Evolutionary conservation across 2,888 invertebrate genomes (phyloP), one percentile per base, ranked within the genome.

Genomic region (Cephus sareptanus): DNA sequence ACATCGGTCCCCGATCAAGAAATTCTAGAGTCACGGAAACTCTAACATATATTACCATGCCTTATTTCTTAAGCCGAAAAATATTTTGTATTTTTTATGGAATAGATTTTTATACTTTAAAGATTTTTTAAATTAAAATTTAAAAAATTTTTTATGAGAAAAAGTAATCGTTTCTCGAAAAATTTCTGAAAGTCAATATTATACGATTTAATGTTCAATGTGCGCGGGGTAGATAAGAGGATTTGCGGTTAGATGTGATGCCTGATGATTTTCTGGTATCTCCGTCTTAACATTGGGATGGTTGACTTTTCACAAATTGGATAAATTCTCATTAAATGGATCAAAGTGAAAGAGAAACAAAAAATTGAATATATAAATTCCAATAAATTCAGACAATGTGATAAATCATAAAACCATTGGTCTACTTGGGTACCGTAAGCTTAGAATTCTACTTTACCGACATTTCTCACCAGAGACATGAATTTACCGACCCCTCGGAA

Each of bases 331-430:
- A 23, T 9, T 3, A 85, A 84, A 85, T 84, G 83, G 82, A 86
- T 82, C 83, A 82, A 82, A 75, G 77, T 83, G 75, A 79, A 81
- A 81, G 76, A 83, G 83, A 82, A 83, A 81, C 84, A 82, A 81
- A 81, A 89, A 88, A 87, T 88, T 87, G 87, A 88, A 87, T 85
- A 84, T 86, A 89, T 85, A 87, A 88, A 87, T 85, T 88, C 85
- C 85, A 85, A 88, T 88, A 87, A 86, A 89, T 88, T 84, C 83
- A 83, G 77, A 83, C 82, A 81, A 56, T 82, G 80, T 83, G 85
- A 87, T 87, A 84, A 86, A 87, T 86, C 86, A 82, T 77, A 81
- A 56, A 23, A 56, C 56, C 23, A 23, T 23, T 9, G 23, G 56
- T 56, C 23, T 56, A 56, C 56, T 23, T 56, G 56, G 23, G 9